A percentile compares a stretch with the other conserved stretches of the same genome.
Evolutionary conservation across 2,113 vertebrate species (phyloP).

Genomic region (Typhlomys cinereus): DNA sequence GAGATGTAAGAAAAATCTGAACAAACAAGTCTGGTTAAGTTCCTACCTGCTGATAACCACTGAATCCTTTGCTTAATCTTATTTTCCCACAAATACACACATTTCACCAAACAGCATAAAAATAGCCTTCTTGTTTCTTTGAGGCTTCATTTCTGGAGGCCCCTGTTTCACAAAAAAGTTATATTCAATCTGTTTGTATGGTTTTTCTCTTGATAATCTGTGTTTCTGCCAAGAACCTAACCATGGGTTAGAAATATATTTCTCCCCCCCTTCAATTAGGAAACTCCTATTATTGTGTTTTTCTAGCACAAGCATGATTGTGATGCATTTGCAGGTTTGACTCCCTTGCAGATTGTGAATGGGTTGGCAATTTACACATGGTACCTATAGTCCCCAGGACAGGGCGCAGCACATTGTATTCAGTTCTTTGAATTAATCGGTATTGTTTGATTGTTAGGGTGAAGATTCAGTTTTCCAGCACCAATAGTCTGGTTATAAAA

Average conservation of each 20-base stretch:
- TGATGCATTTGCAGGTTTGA: neutral
- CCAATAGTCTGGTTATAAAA: neutral
- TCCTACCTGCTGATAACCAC: neutral
- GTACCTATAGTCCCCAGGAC: neutral
- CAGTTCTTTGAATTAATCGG: neutral
- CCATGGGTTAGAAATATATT: neutral
- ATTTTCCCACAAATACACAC: neutral
- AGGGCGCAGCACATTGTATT: neutral
- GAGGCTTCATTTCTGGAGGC: neutral
- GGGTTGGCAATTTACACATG: neutral
- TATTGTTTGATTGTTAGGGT: neutral
- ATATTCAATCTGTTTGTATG: neutral
- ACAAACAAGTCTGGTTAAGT: neutral
- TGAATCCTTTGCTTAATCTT: neutral
- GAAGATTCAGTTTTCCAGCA: neutral
- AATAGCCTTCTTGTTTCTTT: neutral
- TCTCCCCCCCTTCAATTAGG: neutral
- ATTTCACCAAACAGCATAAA: neutral
- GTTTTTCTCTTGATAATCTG: neutral
- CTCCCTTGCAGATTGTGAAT: neutral
- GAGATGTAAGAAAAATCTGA: neutral
- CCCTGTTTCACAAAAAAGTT: neutral
- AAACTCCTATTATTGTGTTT: neutral
- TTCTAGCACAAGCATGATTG: neutral
- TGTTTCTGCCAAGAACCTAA: neutral